Base-by-base conservation (phyloP, 2,797 vertebrate genomes). In the Otolemur crassicaudatus region DNA sequence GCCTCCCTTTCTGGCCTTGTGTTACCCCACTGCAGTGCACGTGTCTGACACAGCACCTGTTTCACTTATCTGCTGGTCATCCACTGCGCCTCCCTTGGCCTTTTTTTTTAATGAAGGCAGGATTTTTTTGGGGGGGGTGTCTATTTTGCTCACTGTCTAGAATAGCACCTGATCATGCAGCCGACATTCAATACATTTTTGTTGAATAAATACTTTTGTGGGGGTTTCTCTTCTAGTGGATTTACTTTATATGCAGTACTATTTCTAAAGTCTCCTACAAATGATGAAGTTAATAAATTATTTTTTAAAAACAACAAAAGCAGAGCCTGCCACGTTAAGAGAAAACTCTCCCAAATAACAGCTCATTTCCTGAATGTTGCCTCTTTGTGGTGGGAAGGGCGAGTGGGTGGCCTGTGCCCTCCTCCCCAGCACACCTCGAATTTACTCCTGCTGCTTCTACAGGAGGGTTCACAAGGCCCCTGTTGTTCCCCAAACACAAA, bases 391-490 rank as follows among this genome's bases (percentile, higher is more conserved):
- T 61, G 2, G 20, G 7, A 29, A 25, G 17, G 19, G 2, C 43
- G 56, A 67, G 77, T 5, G 92, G 87, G 82, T 16, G 69, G 20
- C 5, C 9, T 43, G 67, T 8, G 5, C 7, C 76, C 9, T 76
- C 60, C 82, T 94, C 96, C 95, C 79, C 70, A 82, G 46, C 29
- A 72, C 31, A 92, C 58, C 43, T 80, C 92, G 69, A 83, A 94
- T 97, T 94, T 92, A 92, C 89, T 89, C 83, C 37, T 91, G 94
- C 70, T 16, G 69, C 85, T 97, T 96, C 87, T 65, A 98, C 95
- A 67, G 8, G 4, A 60, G 90, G 87, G 96, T 89, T 94, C 96
- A 93, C 29, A 86, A 90, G 87, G 75, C 61, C 90, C 5, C n/a
- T 94, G 12, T 63, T 91, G 80, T 76, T 97, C 94, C 67, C 92